These are phyloP conservation scores for Paraplagusia blochii DNA, from an alignment of 2,113 vertebrate genomes.

Conservation along the genomic window DNA sequence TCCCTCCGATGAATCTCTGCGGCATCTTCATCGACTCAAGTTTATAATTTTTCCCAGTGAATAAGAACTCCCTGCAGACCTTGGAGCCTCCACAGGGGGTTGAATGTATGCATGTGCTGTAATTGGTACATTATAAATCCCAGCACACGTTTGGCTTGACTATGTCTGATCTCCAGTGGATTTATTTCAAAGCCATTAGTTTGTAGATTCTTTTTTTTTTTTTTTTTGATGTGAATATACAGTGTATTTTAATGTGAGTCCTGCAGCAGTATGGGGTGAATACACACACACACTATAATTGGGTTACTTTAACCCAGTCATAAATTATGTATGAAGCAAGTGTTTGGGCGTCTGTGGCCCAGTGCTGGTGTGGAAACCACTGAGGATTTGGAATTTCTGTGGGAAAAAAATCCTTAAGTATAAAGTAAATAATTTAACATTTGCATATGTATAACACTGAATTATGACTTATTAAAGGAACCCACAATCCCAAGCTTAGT, in stretches of 20 bases:
- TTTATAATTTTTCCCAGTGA: constrained; percentile 2
- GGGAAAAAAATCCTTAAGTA: neutral
- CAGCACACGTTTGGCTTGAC: constrained; percentile 58
- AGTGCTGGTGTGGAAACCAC: constrained; percentile 45
- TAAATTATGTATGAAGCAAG: constrained; percentile 65
- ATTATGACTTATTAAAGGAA: no score
- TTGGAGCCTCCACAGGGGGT: constrained; percentile 44
- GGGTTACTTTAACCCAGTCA: constrained; percentile 43
- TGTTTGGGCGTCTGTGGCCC: constrained; percentile 51
- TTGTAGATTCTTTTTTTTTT: constrained; percentile 15
- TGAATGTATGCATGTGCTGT: constrained; percentile 51
- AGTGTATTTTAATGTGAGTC: constrained; percentile 47
- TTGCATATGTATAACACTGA: no score
- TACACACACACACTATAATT: constrained; percentile 55
- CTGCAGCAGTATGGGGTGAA: constrained; percentile 43
- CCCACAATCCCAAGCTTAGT: no score
- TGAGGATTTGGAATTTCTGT: constrained; percentile 23
- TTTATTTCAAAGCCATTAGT: constrained; percentile 62
- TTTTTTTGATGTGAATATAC: constrained; percentile 48
- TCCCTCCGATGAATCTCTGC: neutral
- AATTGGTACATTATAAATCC: constrained; percentile 72
- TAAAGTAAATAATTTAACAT: neutral
- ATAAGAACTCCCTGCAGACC: constrained; percentile 55
- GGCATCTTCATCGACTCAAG: no score
- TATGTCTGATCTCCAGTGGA: constrained; percentile 54